Evolutionary conservation across 2,888 invertebrate species (phyloP).

Genomic region (Octonoba sinensis): DNA sequence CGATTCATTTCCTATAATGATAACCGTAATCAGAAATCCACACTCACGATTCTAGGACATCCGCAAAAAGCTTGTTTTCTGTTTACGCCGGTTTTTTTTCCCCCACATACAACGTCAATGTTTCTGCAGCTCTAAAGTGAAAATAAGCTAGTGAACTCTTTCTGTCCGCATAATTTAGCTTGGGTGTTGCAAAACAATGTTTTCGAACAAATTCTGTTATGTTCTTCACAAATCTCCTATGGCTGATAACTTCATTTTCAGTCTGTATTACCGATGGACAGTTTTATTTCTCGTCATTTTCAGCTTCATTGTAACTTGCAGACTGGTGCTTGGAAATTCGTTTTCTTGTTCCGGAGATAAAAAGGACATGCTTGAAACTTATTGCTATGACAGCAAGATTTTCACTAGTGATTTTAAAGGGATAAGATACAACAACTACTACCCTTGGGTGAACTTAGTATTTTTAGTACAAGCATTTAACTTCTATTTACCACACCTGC

Average conservation of each 20-base stretch:
- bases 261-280: constrained; percentile 45
- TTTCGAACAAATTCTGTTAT: too few relatives aligned
- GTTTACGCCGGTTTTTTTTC: too few relatives aligned
- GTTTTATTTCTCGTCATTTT: constrained; percentile 23
- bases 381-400: constrained; percentile 27
- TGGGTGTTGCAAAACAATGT: too few relatives aligned
- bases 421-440: constrained; percentile 18
- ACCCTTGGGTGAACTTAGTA: constrained; percentile 48
- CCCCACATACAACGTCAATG: too few relatives aligned
- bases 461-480: constrained; percentile 40
- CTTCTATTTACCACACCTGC: constrained; percentile 40
- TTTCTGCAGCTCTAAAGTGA: too few relatives aligned
- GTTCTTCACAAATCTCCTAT: neutral
- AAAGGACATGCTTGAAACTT: neutral
- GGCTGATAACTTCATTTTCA: constrained; percentile 41
- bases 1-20: too few relatives aligned
- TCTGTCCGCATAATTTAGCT: too few relatives aligned
- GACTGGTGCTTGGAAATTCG: constrained; percentile 32
- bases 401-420: constrained; percentile 7
- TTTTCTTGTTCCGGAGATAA: constrained; percentile 7
- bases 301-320: constrained; percentile 42
- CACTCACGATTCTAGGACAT: too few relatives aligned
- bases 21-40: too few relatives aligned
- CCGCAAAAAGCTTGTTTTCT: too few relatives aligned
- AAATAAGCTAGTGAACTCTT: too few relatives aligned